Base-by-base conservation (phyloP, 1,140 invertebrate species). In the Ceratina australensis region DNA sequence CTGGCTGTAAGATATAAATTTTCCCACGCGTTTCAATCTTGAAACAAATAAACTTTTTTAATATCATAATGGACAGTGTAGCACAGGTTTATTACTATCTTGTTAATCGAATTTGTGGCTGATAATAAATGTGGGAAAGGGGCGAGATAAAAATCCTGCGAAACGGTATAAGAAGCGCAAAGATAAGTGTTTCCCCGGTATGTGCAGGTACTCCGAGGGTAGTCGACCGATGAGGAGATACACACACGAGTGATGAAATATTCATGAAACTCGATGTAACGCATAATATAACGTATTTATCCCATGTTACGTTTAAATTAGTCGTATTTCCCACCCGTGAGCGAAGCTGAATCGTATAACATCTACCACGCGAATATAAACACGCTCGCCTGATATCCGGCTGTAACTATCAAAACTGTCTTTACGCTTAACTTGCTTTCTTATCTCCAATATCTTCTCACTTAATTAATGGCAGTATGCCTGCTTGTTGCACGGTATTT, bases 221-320 rank as follows among this genome's bases (percentile, higher is more conserved):
- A 71, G 47, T 20, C 66, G 15, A 15, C 26, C 12, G 26, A 20
- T 16, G 42, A 26, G 33, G 26, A 47, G 59, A 54, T 52, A 71
- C 74, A 71, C 26, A 33, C 47, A 33, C 47, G 22, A 71, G 66
- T 63, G 61, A 77, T 77, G 74, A 77, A 77, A 77, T 77, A 77
- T 77, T 77, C 74, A 77, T 77, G 74, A 77, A 71, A 77, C 74
- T 63, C 65, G 47, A 63, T 77, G 74, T 77, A 77, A 77, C 74
- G 74, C 66, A 77, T 77, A 77, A 77, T 71, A 63, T 69, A 76
- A 76, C 47, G 65, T 61, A 76, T 71, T 77, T 77, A 77, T 71
- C 59, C 74, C 47, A 16, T 61, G 74, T 77, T 61, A 71, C 59
- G 74, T 50, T 71, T 67, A 77, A 77, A 77, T 77, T 71, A 71